Base-by-base conservation (phyloP, 2,113 vertebrate species). In the Nothoprocta perdicaria region DNA sequence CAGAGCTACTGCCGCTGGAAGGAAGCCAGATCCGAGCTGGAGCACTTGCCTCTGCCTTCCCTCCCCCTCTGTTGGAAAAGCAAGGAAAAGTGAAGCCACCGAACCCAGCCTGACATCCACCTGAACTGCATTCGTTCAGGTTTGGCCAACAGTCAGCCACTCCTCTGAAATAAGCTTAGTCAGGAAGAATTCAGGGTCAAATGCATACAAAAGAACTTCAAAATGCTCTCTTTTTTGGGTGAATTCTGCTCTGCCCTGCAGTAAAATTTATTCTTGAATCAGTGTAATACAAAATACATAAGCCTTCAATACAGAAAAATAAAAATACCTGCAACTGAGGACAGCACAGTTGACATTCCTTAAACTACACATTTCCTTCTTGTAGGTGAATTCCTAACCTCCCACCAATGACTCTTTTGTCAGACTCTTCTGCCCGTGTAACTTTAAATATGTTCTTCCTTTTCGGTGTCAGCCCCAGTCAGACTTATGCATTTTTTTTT, bases 1-100 rank as follows among this genome's bases (percentile, higher is more conserved):
- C 92, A 95, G 92, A 95, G 90, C 94, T 96, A 95, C 94, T 92
- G 92, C 92, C 83, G 61, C 83, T 95, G 95, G 93, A 94, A 72
- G 7, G 52, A 40, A 78, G 90, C 90, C 94, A 96, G 65, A 75
- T 74, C 21, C 55, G 22, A 90, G 80, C 61, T 88, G 52, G 3
- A 94, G 16, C 14, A 35, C 77, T 92, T 46, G 61, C 61, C 58
- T 82, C 87, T 80, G 46, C 12, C 57, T 88, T 82, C 65, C 53
- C 26, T 14, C 5, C 5, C 9, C 6, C 3, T 31, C 27, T 6
- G 50, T 66, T 45, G 57, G 26, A 85, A 91, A 95, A 92, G 6
- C 40, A 76, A 75, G 63, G 16, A 50, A n/a, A 67, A 77, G 27
- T 14, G 14, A 91, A 91, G n/a, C 26, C 46, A 92, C 31, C 22